Evolutionary conservation across 2,113 vertebrate species (phyloP).

Genomic region (Hipposideros armiger): DNA sequence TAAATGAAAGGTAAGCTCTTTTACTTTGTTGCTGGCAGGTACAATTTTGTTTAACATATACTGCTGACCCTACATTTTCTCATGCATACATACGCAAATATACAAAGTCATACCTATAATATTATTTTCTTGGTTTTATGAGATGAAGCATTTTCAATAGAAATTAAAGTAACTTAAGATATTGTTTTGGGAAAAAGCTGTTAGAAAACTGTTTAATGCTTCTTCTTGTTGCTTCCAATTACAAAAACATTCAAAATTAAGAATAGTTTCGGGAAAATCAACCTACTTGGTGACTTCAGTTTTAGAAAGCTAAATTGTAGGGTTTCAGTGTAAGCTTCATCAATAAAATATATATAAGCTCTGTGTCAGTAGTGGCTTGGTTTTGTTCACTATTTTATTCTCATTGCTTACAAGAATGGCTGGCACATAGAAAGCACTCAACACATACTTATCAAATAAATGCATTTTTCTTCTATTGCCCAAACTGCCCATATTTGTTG

Average conservation of each 20-base stretch:
- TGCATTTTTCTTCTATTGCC: background rate
- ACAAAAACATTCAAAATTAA: background rate
- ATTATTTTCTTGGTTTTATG: conserved; percentile 32
- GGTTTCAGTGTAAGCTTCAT: background rate
- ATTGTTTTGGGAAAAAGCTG: background rate
- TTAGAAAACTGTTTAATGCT: background rate
- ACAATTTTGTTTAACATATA: background rate
- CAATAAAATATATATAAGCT: background rate
- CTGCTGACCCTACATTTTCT: background rate
- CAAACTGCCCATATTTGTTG: background rate
- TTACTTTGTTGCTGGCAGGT: background rate
- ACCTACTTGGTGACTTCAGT: background rate
- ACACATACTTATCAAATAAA: background rate
- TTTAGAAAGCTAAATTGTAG: background rate
- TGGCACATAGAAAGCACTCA: background rate
- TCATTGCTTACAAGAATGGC: background rate
- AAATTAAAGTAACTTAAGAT: conserved; percentile 20
- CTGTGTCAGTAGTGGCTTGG: background rate
- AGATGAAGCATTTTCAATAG: background rate
- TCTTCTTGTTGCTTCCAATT: background rate
- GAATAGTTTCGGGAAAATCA: background rate
- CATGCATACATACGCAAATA: background rate
- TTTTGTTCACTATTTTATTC: background rate
- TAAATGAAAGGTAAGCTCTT: background rate
- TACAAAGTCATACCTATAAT: background rate